Percentiles rank a stretch among this genome's conserved stretches.
Conservation (phyloP, 92 coral and sea anemone species). For the Virgularia gustaviana region DNA sequence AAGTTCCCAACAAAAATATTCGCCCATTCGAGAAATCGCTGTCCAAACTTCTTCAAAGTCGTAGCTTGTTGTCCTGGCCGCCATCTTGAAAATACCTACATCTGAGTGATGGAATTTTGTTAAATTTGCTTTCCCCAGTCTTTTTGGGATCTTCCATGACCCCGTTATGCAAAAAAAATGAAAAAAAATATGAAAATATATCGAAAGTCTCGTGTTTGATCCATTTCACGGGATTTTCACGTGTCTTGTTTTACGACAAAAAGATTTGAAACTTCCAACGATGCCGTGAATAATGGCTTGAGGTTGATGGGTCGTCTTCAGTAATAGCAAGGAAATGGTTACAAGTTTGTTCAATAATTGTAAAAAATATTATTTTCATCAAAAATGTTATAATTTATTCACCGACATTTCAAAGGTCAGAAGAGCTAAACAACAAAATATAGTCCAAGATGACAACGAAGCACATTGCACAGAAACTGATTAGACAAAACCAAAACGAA, state of each 20-base stretch:
- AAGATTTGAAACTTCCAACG: constrained; percentile 11
- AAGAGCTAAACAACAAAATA: constrained; percentile 9
- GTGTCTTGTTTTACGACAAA: background rate
- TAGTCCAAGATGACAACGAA: constrained; percentile 4
- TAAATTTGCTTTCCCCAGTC: background rate
- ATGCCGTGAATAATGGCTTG: constrained; percentile 14
- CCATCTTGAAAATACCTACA: background rate
- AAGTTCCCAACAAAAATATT: constrained; percentile 16
- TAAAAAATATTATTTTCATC: constrained; percentile 3
- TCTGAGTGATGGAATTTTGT: background rate
- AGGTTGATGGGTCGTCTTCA: background rate
- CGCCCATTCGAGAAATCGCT: no score
- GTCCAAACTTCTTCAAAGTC: no score
- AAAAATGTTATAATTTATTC: constrained; percentile 7
- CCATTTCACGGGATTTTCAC: background rate
- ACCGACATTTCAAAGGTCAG: constrained; percentile 9
- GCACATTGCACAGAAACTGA: background rate
- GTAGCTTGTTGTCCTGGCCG: background rate
- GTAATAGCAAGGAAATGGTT: constrained; percentile 11
- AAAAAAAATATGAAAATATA: no score
- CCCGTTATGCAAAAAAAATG: no score
- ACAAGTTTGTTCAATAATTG: constrained; percentile 11
- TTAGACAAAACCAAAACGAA: constrained; percentile 4
- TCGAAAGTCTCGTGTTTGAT: no score
- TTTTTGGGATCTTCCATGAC: no score